Conservation (phyloP, 2,888 invertebrate genomes). For the Microplitis manilae region DNA sequence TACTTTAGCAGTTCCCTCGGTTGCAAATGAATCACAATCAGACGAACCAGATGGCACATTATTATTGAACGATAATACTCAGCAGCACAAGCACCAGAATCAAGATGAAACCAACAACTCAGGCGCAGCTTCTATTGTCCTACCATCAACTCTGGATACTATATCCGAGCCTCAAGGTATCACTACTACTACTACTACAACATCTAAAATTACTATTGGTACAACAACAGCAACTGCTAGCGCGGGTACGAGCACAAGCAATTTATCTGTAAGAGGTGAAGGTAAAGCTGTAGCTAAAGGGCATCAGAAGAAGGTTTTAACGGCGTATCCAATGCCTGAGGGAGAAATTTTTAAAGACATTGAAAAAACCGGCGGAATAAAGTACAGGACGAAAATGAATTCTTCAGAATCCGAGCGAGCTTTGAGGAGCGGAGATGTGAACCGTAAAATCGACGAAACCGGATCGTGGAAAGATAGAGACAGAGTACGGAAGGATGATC, state of each 20-base stretch:
- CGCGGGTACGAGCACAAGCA: not conserved
- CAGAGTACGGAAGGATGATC: not conserved
- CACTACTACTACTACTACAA: not conserved
- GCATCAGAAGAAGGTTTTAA: too few species aligned
- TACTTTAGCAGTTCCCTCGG: not conserved
- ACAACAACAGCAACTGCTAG: not conserved
- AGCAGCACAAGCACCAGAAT: not conserved
- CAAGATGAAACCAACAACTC: not conserved
- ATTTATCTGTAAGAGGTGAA: not conserved
- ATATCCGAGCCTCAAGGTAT: not conserved
- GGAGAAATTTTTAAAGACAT: not conserved
- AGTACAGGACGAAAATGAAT: not conserved
- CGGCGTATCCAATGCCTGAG: too few species aligned
- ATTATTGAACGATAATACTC: not conserved
- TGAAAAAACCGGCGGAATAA: not conserved
- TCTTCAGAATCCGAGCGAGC: slow-evolving; percentile 2
- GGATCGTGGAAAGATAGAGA: not conserved
- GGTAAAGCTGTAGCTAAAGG: not conserved
- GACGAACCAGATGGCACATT: not conserved
- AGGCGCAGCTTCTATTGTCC: not conserved
- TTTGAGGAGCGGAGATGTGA: not conserved
- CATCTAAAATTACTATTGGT: not conserved
- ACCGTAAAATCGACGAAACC: slow-evolving; percentile 8
- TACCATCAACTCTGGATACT: not conserved
- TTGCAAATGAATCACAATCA: not conserved